These are phyloP conservation scores for Remorina albescens DNA, from an alignment of 2,797 vertebrate genomes.

Conservation along the genomic window DNA sequence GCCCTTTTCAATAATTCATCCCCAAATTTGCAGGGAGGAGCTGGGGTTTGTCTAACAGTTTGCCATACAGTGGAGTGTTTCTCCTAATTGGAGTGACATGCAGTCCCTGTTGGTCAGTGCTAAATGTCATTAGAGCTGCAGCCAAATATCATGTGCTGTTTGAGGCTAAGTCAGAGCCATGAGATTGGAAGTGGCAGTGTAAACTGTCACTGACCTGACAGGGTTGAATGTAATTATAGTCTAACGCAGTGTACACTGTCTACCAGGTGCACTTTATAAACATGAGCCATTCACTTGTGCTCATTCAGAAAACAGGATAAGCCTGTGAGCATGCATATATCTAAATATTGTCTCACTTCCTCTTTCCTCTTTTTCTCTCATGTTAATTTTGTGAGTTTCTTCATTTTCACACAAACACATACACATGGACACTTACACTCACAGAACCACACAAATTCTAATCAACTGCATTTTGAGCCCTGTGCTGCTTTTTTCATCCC, in stretches of 20 bases:
- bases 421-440: neutral
- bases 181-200: slow-evolving; percentile 56
- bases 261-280: slow-evolving; percentile 52
- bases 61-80: slow-evolving; percentile 54
- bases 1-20: slow-evolving; percentile 84
- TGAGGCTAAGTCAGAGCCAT: slow-evolving; percentile 42
- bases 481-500: slow-evolving; percentile 29
- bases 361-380: slow-evolving; percentile 6
- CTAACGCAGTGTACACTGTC: slow-evolving; percentile 32
- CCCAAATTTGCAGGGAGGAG: slow-evolving; percentile 75
- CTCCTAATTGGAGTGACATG: slow-evolving; percentile 76
- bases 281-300: slow-evolving; percentile 46
- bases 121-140: slow-evolving; percentile 76
- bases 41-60: slow-evolving; percentile 67
- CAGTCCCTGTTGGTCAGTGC: slow-evolving; percentile 62
- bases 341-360: slow-evolving; percentile 24
- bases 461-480: slow-evolving; percentile 44
- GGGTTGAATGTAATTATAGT: slow-evolving; percentile 54
- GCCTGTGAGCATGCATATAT: slow-evolving; percentile 28
- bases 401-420: slow-evolving; percentile 10
- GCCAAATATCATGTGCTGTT: slow-evolving; percentile 71
- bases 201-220: slow-evolving; percentile 59
- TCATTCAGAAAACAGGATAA: slow-evolving; percentile 44
- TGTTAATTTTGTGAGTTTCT: slow-evolving; percentile 5
- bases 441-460: slow-evolving; percentile 44